Conservation (phyloP, 2,797 vertebrate species). For the Ptychobarbus kaznakovi region DNA sequence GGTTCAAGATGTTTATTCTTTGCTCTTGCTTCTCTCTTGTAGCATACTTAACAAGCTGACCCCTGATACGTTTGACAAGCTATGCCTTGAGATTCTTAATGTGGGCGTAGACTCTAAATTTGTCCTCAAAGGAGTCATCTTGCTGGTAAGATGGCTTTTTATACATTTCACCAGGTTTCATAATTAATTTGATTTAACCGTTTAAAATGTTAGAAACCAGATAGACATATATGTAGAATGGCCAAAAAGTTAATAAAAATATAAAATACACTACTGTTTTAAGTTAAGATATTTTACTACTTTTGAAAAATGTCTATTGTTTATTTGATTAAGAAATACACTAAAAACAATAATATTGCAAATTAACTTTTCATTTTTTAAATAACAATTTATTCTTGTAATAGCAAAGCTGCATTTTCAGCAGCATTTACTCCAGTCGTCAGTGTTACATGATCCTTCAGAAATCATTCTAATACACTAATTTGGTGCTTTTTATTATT, state of each 20-base stretch:
- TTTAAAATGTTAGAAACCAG: not conserved
- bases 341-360: not conserved
- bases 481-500: not conserved
- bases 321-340: not conserved
- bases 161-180: not conserved
- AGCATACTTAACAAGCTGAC: conserved; percentile 99
- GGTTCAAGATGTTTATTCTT: conserved; percentile 2
- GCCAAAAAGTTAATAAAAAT: not conserved
- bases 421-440: not conserved
- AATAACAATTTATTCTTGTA: not conserved
- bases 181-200: not conserved
- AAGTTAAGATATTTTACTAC: not conserved
- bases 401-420: not conserved
- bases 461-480: not conserved
- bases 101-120: conserved; percentile 99
- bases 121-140: conserved; percentile 99
- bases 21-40: not conserved
- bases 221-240: not conserved
- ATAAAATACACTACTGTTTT: not conserved
- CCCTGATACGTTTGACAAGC: conserved; percentile 99
- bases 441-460: not conserved
- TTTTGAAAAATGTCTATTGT: not conserved
- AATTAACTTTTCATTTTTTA: not conserved
- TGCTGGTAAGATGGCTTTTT: conserved; percentile 87
- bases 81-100: conserved; percentile 99